These are phyloP conservation scores for Onychomys torridus DNA, from an alignment of 2,797 vertebrate genomes.

Conservation along the genomic window DNA sequence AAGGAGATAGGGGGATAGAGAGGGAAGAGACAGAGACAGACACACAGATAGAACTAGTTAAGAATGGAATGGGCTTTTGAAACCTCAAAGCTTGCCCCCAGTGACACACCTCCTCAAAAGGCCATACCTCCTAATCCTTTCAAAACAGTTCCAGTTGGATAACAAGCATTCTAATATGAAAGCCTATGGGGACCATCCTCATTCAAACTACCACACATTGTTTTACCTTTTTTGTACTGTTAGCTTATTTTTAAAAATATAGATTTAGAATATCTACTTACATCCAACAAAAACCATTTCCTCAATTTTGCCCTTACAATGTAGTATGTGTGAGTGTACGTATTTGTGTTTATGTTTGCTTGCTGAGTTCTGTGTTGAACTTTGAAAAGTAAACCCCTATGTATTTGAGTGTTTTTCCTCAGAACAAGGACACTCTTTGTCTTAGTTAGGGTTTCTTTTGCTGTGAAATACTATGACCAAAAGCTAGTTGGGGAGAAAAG, in stretches of 20 bases:
- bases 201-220: neutral
- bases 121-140: neutral
- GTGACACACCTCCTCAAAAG: neutral
- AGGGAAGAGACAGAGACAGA: neutral
- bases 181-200: neutral
- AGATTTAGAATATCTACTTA: slow-evolving; percentile 26
- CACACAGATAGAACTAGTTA: neutral
- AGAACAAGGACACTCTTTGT: neutral
- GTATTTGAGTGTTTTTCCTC: slow-evolving; percentile 34
- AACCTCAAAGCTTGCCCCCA: neutral
- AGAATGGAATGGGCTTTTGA: neutral
- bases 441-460: neutral
- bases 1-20: neutral
- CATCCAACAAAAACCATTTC: slow-evolving; percentile 34
- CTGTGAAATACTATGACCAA: neutral
- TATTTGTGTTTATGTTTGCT: neutral
- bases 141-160: neutral
- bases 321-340: neutral
- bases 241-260: slow-evolving; percentile 7
- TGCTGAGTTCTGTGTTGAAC: neutral
- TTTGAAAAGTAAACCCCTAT: slow-evolving; percentile 56
- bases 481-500: neutral
- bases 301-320: neutral
- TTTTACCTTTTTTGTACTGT: slow-evolving; percentile 9
- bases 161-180: neutral